Base-by-base conservation (phyloP, 2,888 invertebrate genomes). In the Lampropteryx suffumata region DNA sequence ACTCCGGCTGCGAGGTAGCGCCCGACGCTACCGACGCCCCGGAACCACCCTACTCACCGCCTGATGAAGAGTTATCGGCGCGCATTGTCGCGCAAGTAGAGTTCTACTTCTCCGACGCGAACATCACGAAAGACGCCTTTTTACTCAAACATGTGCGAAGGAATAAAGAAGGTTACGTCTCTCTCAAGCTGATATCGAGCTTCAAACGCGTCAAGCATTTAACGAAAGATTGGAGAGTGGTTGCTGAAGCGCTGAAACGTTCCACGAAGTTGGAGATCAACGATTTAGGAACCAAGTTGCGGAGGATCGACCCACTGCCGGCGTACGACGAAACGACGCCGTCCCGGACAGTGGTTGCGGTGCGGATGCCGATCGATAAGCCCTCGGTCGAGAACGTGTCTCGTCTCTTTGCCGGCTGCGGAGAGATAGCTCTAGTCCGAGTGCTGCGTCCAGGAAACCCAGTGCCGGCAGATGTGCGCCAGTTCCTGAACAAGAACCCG, bases 111-210 rank as follows among this genome's bases (percentile, higher is more conserved):
- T 97, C 97, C 55, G 97, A 99, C 75, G 97, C 96, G 41, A 98
- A 97, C 79, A 97, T 99, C 63, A 94, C 97, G 2, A 98, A 98
- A 79, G 98, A 99, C 77, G 97, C 98, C 9, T 99, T 99, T 83
- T 91, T 99, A 35, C 85, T 98, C 57, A 99, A 99, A 79, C 98
- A 98, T 78, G 98, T 98, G 13, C 94, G 97, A 48, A 92, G 98
- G 44, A 98, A 98, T 82, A 98, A 98, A 83, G 98, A 98, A 83
- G 98, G 98, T 12, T 98, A 95, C 84, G 98, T 99, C 10, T 98
- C 97, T 44, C 90, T 99, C 43, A 99, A 98, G 81, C 91, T 99
- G 49, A 97, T 99, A 62, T 97, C 98, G 9, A 98, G 98, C 72
- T 98, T 99, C 81, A 97, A 98, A 76, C 93, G 97, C 56, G 97